phyloP scores from a whole-genome alignment of 2,797 vertebrate species.

The Aldrovandia affinis region DNA sequence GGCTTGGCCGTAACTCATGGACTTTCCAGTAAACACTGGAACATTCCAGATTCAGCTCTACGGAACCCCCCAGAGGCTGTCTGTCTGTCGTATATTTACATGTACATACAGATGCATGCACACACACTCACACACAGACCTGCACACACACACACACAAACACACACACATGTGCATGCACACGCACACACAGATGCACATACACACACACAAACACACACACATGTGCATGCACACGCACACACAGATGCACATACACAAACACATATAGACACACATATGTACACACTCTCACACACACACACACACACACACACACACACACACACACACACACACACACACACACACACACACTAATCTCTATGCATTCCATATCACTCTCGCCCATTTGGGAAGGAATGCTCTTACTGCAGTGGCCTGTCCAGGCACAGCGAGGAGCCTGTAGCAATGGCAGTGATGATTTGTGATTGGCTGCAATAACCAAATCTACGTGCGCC shows the following conservation, averaged over 20 bases:
- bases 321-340: not conserved
- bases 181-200: too few species aligned
- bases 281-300: not conserved
- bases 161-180: not conserved
- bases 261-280: not conserved
- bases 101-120: not conserved
- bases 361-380: not conserved
- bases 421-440: constrained; percentile 1
- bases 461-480: constrained; percentile 26
- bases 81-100: not conserved
- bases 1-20: constrained; percentile 1
- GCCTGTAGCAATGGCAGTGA: not conserved
- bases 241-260: too few species aligned
- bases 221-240: not conserved
- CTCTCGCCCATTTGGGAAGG: not conserved
- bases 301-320: not conserved
- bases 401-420: not conserved
- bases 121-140: too few species aligned
- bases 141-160: not conserved
- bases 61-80: not conserved
- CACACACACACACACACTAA: not conserved
- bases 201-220: not conserved
- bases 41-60: constrained; percentile 9
- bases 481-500: not conserved
- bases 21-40: constrained; percentile 4